Evolutionary conservation across 2,113 vertebrate genomes (phyloP), one percentile per base, ranked within the genome.

Genomic region (Phaethornis superciliosus): DNA sequence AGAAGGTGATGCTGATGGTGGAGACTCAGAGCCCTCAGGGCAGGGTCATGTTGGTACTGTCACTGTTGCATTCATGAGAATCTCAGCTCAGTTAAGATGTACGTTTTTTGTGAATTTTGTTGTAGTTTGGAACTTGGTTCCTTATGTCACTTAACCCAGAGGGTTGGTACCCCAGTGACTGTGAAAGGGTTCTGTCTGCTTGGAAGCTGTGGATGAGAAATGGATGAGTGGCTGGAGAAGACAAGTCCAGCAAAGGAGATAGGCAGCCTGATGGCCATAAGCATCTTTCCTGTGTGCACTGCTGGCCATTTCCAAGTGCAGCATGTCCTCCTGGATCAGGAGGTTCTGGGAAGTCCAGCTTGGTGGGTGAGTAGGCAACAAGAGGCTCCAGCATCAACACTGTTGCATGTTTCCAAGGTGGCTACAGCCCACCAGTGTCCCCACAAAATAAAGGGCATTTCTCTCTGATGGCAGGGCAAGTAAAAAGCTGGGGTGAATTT

Each of bases 361-460:
- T 64, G 40, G 19, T 2, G 5, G 46, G 12, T 0, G 1, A 74
- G 33, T 0, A 2, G 5, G 12, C 2, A 2, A 9, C 14, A 7
- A 1, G 40, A 22, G 80, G 47, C 71, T 81, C 60, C 80, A 79
- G 37, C 33, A 33, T 52, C 32, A 56, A 21, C 7, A 11, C 7
- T 11, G 16, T 40, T 23, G 4, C 22, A 27, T 64, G 22, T 69
- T 76, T 28, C 62, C 62, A 37, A 76, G 15, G 30, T 74, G 63
- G 54, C 54, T 71, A 44, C n/a, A 72, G 54, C n/a, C 37, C 16
- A 13, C 15, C 0, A 0, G 5, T 46, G 46, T 76, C n/a, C 32
- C 21, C 15, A n/a, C 28, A 77, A n/a, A 58, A 4, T 7, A 60
- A 72, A 5, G 40, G 40, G 35, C 23, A 24, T 46, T 92, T 54